Conservation (phyloP, 2,888 invertebrate species). For the Nasonia oneida region DNA sequence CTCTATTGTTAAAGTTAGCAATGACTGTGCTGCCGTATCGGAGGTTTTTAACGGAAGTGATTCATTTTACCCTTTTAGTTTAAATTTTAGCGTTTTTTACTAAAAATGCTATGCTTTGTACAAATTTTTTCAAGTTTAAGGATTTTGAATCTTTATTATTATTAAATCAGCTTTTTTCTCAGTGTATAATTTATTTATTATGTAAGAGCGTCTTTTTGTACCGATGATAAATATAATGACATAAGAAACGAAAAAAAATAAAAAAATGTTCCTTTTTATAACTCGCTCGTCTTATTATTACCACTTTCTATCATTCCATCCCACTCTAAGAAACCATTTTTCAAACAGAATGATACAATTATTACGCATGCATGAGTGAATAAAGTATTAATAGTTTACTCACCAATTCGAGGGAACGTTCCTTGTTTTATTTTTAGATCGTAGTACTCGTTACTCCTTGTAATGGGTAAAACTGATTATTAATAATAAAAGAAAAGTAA, state of each 20-base stretch:
- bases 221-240: conserved; percentile 67
- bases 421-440: neutral
- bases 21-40: neutral
- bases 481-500: neutral
- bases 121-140: conserved; percentile 55
- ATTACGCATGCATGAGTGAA: neutral
- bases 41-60: conserved; percentile 32
- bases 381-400: neutral
- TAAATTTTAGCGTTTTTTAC: conserved; percentile 33
- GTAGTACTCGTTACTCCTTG: neutral
- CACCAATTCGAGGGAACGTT: neutral
- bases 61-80: conserved; percentile 35
- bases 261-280: conserved; percentile 56
- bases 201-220: conserved; percentile 78
- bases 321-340: neutral
- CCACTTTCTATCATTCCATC: neutral
- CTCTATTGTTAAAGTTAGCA: conserved; percentile 2
- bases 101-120: conserved; percentile 51
- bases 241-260: conserved; percentile 58
- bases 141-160: conserved; percentile 52
- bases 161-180: conserved; percentile 60
- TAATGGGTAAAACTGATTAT: neutral
- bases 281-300: conserved; percentile 45
- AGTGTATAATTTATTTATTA: conserved; percentile 77
- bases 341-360: neutral